A percentile compares a stretch with the other conserved stretches of the same genome.
Evolutionary conservation across 2,888 invertebrate genomes (phyloP).

Genomic region (Eumacrocentrus americanus): DNA sequence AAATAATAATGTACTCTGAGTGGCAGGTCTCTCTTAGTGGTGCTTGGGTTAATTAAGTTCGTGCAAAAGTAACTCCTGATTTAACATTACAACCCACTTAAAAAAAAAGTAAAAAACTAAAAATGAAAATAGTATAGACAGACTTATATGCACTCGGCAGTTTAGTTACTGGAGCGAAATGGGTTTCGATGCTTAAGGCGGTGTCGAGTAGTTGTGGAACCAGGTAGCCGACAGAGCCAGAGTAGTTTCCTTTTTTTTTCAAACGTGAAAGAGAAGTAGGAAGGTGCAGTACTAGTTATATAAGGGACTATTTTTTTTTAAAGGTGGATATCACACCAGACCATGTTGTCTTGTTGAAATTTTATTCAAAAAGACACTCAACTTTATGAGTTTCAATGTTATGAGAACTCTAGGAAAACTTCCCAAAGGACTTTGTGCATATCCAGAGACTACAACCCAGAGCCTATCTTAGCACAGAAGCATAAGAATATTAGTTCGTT

Average conservation of each 20-base stretch:
- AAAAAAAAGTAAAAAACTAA: background rate
- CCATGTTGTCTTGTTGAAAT: constrained; percentile 10
- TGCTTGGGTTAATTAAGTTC: constrained; percentile 11
- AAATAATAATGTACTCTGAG: background rate
- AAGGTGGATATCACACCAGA: constrained; percentile 19
- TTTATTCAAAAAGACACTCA: constrained; percentile 25
- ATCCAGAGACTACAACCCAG: too few relatives aligned
- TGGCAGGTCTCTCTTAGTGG: background rate
- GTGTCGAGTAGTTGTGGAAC: constrained; percentile 20
- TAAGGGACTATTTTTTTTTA: constrained; percentile 1
- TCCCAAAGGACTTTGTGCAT: too few relatives aligned
- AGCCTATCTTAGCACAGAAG: too few relatives aligned
- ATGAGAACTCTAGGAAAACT: background rate
- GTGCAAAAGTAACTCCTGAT: constrained; percentile 12
- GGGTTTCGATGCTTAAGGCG: constrained; percentile 20
- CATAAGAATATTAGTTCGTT: too few relatives aligned
- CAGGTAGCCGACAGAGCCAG: constrained; percentile 16
- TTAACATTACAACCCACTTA: background rate
- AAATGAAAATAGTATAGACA: too few relatives aligned
- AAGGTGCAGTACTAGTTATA: background rate
- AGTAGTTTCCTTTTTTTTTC: constrained; percentile 20
- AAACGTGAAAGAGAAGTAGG: background rate
- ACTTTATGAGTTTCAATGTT: constrained; percentile 25
- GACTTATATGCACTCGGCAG: too few relatives aligned
- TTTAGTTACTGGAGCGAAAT: constrained; percentile 33